Evolutionary conservation across 2,888 invertebrate species (phyloP), one percentile per base, ranked within the genome.

Genomic region (Mythimna pallens): DNA sequence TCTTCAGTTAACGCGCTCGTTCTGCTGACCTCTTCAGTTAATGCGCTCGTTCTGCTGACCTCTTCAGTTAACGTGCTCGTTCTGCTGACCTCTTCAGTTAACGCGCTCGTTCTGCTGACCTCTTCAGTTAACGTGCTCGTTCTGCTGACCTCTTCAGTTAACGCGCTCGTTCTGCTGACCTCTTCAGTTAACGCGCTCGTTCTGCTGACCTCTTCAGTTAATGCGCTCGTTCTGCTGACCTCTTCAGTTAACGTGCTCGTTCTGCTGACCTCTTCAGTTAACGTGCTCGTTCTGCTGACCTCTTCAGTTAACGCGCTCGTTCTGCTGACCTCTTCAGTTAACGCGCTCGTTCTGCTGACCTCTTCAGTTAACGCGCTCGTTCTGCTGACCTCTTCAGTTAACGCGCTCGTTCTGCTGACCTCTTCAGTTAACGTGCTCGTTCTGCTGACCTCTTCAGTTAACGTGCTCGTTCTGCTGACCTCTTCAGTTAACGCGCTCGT

Each of bases 11-110:
- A n/a, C n/a, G n/a, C n/a, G n/a, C 22, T n/a, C 14, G 14, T 22
- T 36, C 36, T 9, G 58, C 50, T 78, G 68, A 75, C 58, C 63
- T 34, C 52, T 43, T 22, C 34, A 63, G 55, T n/a, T n/a, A n/a
- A n/a, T 40, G 20, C 40, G n/a, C 6, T n/a, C 14, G 14, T 22
- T 36, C 36, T 9, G 58, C 50, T 78, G 68, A 75, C 58, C 63
- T 34, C 52, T 43, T 22, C 34, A 63, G 55, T n/a, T n/a, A n/a
- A n/a, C n/a, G n/a, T n/a, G n/a, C 22, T n/a, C 14, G 14, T 22
- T 36, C 36, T 9, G 58, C 50, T 78, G 68, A 75, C 58, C 63
- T 34, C 52, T 43, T 22, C 34, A 63, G 55, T n/a, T n/a, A n/a
- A n/a, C n/a, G n/a, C n/a, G n/a, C 22, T n/a, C 14, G 14, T 22